Conservation (phyloP, 2,113 vertebrate genomes). For the Edolisoma coerulescens region DNA sequence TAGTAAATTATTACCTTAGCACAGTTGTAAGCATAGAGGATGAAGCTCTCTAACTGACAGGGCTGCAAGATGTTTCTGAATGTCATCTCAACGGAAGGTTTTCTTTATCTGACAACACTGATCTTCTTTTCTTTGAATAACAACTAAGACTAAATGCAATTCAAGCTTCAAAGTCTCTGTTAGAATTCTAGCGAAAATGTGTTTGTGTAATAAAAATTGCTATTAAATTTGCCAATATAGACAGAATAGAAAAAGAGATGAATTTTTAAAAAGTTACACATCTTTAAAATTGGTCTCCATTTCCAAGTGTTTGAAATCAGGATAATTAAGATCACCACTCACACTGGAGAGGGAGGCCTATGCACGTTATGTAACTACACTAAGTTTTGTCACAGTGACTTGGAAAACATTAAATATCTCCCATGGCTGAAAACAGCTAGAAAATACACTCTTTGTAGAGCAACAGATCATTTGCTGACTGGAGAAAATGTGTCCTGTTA, state of each 20-base stretch:
- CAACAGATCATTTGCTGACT: background rate
- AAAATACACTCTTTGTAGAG: background rate
- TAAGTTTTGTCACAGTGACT: background rate
- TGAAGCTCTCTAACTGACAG: background rate
- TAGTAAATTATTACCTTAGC: background rate
- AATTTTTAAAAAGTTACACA: background rate
- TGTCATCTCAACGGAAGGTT: background rate
- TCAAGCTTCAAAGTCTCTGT: background rate
- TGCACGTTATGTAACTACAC: background rate
- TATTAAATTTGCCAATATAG: background rate
- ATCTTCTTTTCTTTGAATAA: background rate
- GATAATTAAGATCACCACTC: background rate
- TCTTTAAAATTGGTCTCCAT: background rate
- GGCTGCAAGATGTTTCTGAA: background rate
- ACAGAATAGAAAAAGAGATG: background rate
- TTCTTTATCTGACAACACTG: background rate
- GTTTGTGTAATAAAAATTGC: background rate
- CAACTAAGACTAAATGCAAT: background rate
- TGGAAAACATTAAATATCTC: background rate
- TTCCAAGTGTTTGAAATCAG: background rate
- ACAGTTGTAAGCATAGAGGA: background rate
- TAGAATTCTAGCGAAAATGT: background rate
- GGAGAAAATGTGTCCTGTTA: background rate
- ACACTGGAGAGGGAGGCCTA: background rate
- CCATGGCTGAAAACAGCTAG: background rate